These are phyloP conservation scores for Aplodontia rufa DNA, from an alignment of 2,113 vertebrate genomes.

Conservation along the genomic window DNA sequence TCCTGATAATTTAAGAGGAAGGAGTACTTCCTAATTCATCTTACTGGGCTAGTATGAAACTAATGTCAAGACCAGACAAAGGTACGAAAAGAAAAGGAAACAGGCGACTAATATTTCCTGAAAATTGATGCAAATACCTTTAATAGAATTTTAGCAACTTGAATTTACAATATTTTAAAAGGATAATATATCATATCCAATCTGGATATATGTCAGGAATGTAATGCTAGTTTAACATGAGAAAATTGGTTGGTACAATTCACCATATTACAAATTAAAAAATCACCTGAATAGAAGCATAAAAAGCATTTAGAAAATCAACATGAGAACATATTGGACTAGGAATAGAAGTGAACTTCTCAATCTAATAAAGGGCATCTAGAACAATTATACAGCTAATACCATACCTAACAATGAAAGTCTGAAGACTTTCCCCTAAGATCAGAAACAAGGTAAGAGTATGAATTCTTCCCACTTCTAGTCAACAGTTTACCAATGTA, in stretches of 20 bases:
- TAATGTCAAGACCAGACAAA: neutral
- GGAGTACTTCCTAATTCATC: neutral
- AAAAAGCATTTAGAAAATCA: constrained; percentile 25
- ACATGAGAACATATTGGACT: neutral
- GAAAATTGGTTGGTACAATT: neutral
- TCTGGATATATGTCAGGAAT: neutral
- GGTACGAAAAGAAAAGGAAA: neutral
- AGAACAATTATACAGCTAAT: neutral
- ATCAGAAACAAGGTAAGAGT: neutral
- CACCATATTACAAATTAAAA: neutral
- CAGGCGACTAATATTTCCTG: neutral
- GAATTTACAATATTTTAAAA: neutral
- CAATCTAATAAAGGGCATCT: neutral
- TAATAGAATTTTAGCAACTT: neutral
- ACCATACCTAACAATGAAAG: neutral
- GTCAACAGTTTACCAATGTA: neutral
- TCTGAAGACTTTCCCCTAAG: neutral
- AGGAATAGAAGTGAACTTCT: neutral
- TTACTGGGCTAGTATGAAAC: neutral
- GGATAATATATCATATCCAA: neutral
- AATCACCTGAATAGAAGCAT: neutral
- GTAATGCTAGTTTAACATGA: neutral
- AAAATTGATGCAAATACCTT: neutral
- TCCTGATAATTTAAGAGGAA: neutral
- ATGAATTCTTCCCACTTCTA: neutral